Percentiles rank a stretch among this genome's conserved stretches.
These are phyloP conservation scores for Brevimyrus niger DNA, from an alignment of 2,113 vertebrate genomes.

Conservation along the genomic window DNA sequence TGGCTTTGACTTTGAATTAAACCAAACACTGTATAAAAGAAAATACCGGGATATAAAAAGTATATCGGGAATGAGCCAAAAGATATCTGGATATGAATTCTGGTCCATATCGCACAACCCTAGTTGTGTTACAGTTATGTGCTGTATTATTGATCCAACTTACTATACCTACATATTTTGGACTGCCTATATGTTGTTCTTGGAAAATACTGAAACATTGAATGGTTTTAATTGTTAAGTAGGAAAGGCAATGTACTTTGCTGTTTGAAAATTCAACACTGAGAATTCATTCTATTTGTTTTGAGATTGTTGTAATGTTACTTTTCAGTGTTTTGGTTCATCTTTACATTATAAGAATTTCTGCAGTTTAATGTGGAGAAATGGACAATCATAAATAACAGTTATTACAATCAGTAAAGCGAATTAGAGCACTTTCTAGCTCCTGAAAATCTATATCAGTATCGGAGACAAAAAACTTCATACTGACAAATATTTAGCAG, in stretches of 20 bases:
- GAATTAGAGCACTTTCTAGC: not conserved
- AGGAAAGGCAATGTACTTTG: not conserved
- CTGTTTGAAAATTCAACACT: not conserved
- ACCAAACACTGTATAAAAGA: too few species aligned
- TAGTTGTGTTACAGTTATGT: not conserved
- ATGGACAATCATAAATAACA: not conserved
- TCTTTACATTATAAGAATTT: not conserved
- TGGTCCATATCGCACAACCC: too few species aligned
- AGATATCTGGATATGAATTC: too few species aligned
- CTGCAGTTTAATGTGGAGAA: not conserved
- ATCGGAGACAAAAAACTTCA: not conserved
- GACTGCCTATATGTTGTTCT: not conserved
- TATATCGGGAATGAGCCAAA: too few species aligned
- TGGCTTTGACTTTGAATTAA: not conserved
- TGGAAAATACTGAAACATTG: not conserved
- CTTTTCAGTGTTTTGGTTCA: not conserved
- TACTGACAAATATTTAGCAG: not conserved
- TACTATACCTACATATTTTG: not conserved
- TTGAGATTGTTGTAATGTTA: not conserved
- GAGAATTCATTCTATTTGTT: not conserved
- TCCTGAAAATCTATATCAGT: not conserved
- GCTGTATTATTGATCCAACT: not conserved
- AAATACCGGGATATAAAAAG: too few species aligned
- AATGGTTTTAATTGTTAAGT: not conserved
- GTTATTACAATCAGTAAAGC: not conserved